phyloP scores from a whole-genome alignment of 2,113 vertebrate genomes.

The Bambusicola thoracicus region DNA sequence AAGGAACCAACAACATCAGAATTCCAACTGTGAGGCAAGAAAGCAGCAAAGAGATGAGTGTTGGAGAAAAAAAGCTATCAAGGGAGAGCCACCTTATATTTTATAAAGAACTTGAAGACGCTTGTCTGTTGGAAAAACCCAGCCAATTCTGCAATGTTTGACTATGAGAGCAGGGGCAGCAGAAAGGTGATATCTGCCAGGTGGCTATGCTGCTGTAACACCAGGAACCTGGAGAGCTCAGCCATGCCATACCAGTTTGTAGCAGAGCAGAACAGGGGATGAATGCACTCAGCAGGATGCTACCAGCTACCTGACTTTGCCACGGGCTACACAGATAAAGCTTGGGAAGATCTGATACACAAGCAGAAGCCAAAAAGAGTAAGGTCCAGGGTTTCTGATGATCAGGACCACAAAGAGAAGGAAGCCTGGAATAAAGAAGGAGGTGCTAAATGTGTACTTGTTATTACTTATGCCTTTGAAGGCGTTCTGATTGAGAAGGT shows the following conservation, averaged over 20 bases:
- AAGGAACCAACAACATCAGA: constrained; percentile 12
- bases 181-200: background rate
- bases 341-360: background rate
- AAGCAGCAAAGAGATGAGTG: background rate
- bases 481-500: background rate
- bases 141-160: background rate
- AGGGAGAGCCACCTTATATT: background rate
- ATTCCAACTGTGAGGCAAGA: background rate
- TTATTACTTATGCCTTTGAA: background rate
- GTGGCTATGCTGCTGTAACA: background rate
- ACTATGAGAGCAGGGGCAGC: background rate
- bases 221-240: background rate
- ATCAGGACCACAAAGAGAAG: background rate
- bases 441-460: background rate
- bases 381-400: background rate
- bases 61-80: background rate
- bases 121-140: background rate
- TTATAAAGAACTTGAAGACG: background rate
- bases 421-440: background rate
- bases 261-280: background rate
- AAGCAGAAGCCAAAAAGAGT: background rate
- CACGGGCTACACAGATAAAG: background rate
- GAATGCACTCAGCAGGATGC: background rate
- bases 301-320: background rate
- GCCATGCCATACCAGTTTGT: accelerated